Percentiles rank a stretch among this genome's conserved stretches.
Conservation (phyloP, 2,888 invertebrate genomes). For the Hyles lineata region DNA sequence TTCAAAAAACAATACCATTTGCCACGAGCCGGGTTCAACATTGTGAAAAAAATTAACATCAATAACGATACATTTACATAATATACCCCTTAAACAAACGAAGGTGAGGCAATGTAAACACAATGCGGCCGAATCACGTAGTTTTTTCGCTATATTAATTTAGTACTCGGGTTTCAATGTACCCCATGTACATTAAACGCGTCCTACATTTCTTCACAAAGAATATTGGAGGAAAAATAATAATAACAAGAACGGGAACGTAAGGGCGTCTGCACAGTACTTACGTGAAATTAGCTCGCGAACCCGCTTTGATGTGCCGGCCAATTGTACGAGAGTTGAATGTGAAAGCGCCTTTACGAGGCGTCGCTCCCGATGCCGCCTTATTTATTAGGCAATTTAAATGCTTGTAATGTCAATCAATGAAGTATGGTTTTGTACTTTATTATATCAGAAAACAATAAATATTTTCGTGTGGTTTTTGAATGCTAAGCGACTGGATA, state of each 20-base stretch:
- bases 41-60: slow-evolving; percentile 67
- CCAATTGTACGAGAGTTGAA: slow-evolving; percentile 72
- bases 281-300: slow-evolving; percentile 82
- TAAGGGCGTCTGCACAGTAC: slow-evolving; percentile 78
- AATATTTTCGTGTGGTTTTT: neutral
- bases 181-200: slow-evolving; percentile 67
- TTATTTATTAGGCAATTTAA: slow-evolving; percentile 55
- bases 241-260: slow-evolving; percentile 66
- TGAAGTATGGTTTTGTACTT: slow-evolving; percentile 34
- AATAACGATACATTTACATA: slow-evolving; percentile 79
- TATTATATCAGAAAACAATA: slow-evolving; percentile 25
- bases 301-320: slow-evolving; percentile 77
- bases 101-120: slow-evolving; percentile 72
- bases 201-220: slow-evolving; percentile 75
- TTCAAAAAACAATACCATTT: slow-evolving; percentile 62
- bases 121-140: slow-evolving; percentile 73
- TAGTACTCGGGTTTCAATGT: slow-evolving; percentile 77
- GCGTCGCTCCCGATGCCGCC: slow-evolving; percentile 59
- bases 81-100: slow-evolving; percentile 78
- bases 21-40: slow-evolving; percentile 78
- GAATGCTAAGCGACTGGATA: neutral
- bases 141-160: slow-evolving; percentile 80
- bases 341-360: slow-evolving; percentile 75
- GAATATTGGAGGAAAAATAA: slow-evolving; percentile 75
- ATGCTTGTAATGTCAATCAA: slow-evolving; percentile 43